Percentiles rank a stretch among this genome's conserved stretches.
phyloP scores from a whole-genome alignment of 2,888 invertebrate genomes.

The Melanostoma scalare region DNA sequence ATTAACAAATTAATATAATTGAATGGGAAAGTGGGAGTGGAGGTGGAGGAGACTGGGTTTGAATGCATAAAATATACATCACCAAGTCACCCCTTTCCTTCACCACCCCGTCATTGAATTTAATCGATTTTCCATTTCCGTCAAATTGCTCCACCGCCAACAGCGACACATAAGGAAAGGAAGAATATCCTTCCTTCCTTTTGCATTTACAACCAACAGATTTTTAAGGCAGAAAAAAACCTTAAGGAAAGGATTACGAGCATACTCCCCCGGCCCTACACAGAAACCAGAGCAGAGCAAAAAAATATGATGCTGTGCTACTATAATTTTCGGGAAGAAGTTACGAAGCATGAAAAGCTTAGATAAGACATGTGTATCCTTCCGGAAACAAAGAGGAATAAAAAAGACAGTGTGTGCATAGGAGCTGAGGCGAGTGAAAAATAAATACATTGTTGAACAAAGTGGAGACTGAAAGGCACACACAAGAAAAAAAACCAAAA shows the following conservation, averaged over 20 bases:
- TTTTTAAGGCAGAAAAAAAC: slow-evolving; percentile 22
- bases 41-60: background rate
- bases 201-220: slow-evolving; percentile 38
- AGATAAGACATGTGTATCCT: slow-evolving; percentile 73
- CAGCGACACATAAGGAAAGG: slow-evolving; percentile 14
- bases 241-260: slow-evolving; percentile 50
- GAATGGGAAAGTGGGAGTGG: slow-evolving; percentile 20
- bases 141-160: slow-evolving; percentile 33
- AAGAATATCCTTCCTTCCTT: slow-evolving; percentile 13
- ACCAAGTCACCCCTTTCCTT: background rate
- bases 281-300: slow-evolving; percentile 1
- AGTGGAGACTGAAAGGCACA: slow-evolving; percentile 28
- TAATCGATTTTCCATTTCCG: slow-evolving; percentile 68
- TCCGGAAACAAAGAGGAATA: slow-evolving; percentile 68
- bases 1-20: slow-evolving; percentile 72
- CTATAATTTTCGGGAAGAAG: slow-evolving; percentile 60
- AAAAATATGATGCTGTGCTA: slow-evolving; percentile 24
- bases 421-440: slow-evolving; percentile 13
- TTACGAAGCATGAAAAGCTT: slow-evolving; percentile 72
- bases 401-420: slow-evolving; percentile 25
- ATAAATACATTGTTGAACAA: slow-evolving; percentile 44
- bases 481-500: slow-evolving; percentile 8
- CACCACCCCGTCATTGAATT: background rate
- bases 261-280: slow-evolving; percentile 5
- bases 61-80: slow-evolving; percentile 19